phyloP scores from a whole-genome alignment of 2,113 vertebrate genomes.

The Pionites leucogaster region DNA sequence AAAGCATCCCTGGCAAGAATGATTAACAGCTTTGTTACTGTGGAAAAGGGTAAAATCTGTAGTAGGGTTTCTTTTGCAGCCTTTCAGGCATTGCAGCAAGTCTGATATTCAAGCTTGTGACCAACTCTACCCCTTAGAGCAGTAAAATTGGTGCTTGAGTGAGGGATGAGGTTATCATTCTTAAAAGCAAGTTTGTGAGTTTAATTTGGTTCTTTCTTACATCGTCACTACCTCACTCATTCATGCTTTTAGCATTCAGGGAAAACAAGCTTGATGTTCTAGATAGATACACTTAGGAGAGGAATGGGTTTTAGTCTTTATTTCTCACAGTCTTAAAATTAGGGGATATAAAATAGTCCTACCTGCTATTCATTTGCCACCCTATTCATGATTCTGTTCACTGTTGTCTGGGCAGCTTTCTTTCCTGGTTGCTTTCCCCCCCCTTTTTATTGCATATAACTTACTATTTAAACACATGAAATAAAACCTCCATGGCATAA shows the following conservation, averaged over 20 bases:
- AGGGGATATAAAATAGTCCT: background rate
- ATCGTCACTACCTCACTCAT: background rate
- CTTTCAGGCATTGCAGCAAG: background rate
- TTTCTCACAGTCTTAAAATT: background rate
- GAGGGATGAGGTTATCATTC: background rate
- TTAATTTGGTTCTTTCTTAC: background rate
- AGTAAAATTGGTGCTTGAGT: background rate
- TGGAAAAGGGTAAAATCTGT: background rate
- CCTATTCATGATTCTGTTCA: background rate
- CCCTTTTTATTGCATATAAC: background rate
- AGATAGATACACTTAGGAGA: background rate
- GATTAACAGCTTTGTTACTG: background rate
- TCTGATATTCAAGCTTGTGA: background rate
- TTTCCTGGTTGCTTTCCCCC: background rate
- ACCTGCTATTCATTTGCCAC: background rate
- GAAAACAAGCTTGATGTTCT: background rate
- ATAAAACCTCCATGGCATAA: background rate
- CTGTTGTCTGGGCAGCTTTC: background rate
- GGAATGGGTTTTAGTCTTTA: background rate
- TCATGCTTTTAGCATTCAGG: background rate
- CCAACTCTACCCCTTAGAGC: background rate
- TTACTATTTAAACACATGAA: background rate
- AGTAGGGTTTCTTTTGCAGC: background rate
- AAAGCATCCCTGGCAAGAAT: slow-evolving; percentile 86
- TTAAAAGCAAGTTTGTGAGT: background rate